These are phyloP conservation scores for Myopa tessellatipennis DNA, from an alignment of 2,888 invertebrate genomes.

Conservation along the genomic window DNA sequence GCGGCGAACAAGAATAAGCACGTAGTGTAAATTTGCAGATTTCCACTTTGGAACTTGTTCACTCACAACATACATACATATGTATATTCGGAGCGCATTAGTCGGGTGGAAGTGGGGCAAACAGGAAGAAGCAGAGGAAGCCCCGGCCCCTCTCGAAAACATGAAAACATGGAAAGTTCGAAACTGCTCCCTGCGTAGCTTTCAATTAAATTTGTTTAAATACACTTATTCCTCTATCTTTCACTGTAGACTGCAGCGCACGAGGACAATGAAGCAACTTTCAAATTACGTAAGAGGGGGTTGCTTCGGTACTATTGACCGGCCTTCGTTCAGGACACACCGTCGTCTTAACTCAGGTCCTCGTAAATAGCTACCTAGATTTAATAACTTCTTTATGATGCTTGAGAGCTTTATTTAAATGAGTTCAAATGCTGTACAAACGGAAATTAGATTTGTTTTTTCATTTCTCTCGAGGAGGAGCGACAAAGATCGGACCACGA, in stretches of 20 bases:
- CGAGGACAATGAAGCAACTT: background rate
- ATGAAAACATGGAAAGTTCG: background rate
- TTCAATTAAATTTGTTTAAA: constrained; percentile 32
- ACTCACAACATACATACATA: background rate
- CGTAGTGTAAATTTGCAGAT: background rate
- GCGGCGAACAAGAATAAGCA: background rate
- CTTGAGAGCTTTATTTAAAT: constrained; percentile 47
- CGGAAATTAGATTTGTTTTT: constrained; percentile 52
- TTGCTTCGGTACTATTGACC: too few species aligned
- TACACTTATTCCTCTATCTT: constrained; percentile 13
- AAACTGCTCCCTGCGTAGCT: constrained; percentile 7
- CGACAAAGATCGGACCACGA: constrained; percentile 27
- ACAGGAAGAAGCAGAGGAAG: background rate
- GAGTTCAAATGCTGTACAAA: constrained; percentile 50
- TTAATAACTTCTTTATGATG: constrained; percentile 29
- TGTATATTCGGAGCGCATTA: constrained; percentile 11
- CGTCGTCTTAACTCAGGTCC: too few species aligned
- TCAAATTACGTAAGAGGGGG: constrained; percentile 12
- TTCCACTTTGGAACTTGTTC: constrained; percentile 23
- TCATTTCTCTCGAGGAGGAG: constrained; percentile 9
- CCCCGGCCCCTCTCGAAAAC: background rate
- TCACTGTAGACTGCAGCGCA: background rate
- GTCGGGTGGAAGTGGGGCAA: constrained; percentile 10
- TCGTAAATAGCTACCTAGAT: background rate
- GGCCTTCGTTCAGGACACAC: too few species aligned